A percentile compares a stretch with the other conserved stretches of the same genome.
These are phyloP conservation scores for Euwallacea similis DNA, from an alignment of 1,140 invertebrate species.

Conservation along the genomic window DNA sequence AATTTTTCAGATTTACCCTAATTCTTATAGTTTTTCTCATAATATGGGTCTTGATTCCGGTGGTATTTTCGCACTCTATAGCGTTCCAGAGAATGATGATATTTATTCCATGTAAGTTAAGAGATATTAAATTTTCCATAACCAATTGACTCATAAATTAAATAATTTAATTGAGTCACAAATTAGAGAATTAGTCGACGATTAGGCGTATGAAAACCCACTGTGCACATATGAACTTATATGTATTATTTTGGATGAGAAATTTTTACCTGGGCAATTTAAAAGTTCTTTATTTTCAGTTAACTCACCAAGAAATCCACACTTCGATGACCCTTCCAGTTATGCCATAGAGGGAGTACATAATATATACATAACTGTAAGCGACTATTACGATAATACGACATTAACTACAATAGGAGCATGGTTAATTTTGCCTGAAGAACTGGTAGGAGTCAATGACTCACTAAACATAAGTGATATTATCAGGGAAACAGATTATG, in stretches of 20 bases:
- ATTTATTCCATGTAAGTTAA: slow-evolving; percentile 15
- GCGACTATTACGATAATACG: slow-evolving; percentile 32
- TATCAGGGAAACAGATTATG: slow-evolving; percentile 29
- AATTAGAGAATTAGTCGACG: too few relatives aligned
- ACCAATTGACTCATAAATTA: too few relatives aligned
- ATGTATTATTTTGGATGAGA: too few relatives aligned
- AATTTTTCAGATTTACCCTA: neutral
- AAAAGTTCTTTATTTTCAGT: neutral
- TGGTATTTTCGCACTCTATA: slow-evolving; percentile 45
- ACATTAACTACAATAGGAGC: slow-evolving; percentile 40
- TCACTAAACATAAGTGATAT: slow-evolving; percentile 27
- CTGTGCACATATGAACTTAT: too few relatives aligned
- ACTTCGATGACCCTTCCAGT: slow-evolving; percentile 39
- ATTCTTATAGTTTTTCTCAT: slow-evolving; percentile 11
- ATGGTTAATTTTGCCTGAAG: slow-evolving; percentile 46
- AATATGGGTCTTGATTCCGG: slow-evolving; percentile 45
- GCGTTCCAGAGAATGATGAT: slow-evolving; percentile 40
- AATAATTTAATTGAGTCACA: too few relatives aligned
- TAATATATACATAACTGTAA: slow-evolving; percentile 45
- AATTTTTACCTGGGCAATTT: too few relatives aligned
- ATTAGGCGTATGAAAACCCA: too few relatives aligned
- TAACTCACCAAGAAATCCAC: slow-evolving; percentile 30
- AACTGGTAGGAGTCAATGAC: slow-evolving; percentile 32
- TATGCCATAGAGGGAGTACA: slow-evolving; percentile 36
- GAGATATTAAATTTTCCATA: too few relatives aligned